A percentile compares a stretch with the other conserved stretches of the same genome.
phyloP scores from a whole-genome alignment of 2,113 vertebrate genomes.

The Pomatorhinus ruficollis region DNA sequence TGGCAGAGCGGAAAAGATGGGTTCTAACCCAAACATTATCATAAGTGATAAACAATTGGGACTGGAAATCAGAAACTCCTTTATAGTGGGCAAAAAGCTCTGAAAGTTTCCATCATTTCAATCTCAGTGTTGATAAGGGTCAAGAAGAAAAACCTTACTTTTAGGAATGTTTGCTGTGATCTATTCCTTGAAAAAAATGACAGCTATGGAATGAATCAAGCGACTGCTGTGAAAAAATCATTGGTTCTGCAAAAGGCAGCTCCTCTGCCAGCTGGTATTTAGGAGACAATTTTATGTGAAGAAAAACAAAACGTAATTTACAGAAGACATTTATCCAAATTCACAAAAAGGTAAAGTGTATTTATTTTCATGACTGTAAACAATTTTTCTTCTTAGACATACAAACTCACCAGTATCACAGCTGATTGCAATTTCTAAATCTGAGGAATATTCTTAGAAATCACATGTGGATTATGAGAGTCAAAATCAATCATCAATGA shows the following conservation, averaged over 20 bases:
- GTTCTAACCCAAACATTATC: neutral
- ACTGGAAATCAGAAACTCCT: neutral
- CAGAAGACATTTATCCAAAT: neutral
- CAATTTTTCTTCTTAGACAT: neutral
- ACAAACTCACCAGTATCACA: neutral
- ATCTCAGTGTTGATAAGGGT: neutral
- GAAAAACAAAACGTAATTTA: conserved; percentile 1
- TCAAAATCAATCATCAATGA: neutral
- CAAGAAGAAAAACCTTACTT: neutral
- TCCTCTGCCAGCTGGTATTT: conserved; percentile 29
- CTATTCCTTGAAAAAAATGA: neutral
- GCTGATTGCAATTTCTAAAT: neutral
- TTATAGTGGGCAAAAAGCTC: neutral
- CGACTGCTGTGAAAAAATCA: conserved; percentile 17
- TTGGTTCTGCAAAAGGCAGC: conserved; percentile 21
- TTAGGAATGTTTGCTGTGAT: neutral
- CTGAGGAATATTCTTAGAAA: neutral
- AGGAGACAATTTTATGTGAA: neutral
- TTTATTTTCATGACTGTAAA: neutral
- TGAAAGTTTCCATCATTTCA: neutral
- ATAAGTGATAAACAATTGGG: neutral
- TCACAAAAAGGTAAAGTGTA: neutral
- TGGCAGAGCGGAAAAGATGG: neutral
- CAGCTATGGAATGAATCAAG: conserved; percentile 19
- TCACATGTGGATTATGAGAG: neutral